Evolutionary conservation across 2,888 invertebrate species (phyloP).

Genomic region (Scaptodrosophila latifasciaeformis): DNA sequence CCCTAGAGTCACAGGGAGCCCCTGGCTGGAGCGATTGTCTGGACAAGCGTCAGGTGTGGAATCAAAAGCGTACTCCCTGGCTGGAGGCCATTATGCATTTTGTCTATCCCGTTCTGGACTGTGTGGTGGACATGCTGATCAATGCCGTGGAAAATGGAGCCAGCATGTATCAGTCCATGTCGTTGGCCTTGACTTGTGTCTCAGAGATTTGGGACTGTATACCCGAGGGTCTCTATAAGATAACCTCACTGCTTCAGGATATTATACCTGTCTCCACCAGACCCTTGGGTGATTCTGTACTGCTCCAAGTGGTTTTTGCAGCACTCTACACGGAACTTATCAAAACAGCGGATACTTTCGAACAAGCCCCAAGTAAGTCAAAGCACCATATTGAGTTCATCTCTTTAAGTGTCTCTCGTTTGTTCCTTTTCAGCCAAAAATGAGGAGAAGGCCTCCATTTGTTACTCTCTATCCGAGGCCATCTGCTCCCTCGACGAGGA

Average conservation of each 20-base stretch:
- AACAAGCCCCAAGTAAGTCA: too few relatives aligned
- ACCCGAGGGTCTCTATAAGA: constrained; percentile 78
- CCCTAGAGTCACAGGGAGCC: constrained; percentile 78
- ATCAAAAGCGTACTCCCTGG: constrained; percentile 87
- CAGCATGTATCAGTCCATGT: constrained; percentile 88
- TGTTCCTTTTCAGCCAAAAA: constrained; percentile 38
- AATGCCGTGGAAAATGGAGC: constrained; percentile 84
- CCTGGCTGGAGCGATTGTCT: constrained; percentile 83
- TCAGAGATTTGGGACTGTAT: constrained; percentile 82
- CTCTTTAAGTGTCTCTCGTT: not conserved
- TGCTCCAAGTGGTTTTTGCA: constrained; percentile 83
- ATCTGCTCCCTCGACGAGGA: constrained; percentile 87
- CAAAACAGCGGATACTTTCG: constrained; percentile 72
- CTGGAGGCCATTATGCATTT: constrained; percentile 82
- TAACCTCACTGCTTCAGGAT: constrained; percentile 80
- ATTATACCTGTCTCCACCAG: constrained; percentile 82
- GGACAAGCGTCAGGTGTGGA: constrained; percentile 89
- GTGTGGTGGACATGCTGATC: constrained; percentile 81
- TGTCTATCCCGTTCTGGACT: constrained; percentile 79
- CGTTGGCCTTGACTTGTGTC: constrained; percentile 82
- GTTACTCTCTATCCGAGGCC: constrained; percentile 85
- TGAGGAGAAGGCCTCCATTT: constrained; percentile 77
- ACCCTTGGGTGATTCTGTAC: constrained; percentile 81
- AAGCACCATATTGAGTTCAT: not conserved
- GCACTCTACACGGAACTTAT: constrained; percentile 82